Evolutionary conservation across 2,888 invertebrate species (phyloP).

Genomic region (Cheilosia vernalis): DNA sequence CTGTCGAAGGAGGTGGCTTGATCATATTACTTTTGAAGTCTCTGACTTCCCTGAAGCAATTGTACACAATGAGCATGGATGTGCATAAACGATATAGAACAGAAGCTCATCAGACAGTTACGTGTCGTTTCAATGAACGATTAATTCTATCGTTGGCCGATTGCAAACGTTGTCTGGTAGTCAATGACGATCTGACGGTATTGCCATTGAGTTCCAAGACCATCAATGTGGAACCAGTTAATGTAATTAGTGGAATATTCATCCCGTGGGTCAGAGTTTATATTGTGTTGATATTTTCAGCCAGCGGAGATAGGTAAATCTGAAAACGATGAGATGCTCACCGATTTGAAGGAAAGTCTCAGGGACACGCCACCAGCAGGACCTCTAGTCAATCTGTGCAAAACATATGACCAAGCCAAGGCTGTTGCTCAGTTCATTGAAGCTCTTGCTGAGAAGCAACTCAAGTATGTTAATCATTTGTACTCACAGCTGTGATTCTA

Average conservation of each 20-base stretch:
- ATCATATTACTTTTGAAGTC: conserved; percentile 94
- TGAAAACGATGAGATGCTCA: conserved; percentile 86
- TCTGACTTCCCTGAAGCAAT: conserved; percentile 94
- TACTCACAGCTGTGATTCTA: background rate
- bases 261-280: background rate
- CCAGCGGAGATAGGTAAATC: conserved; percentile 80
- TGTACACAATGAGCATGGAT: conserved; percentile 99
- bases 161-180: conserved; percentile 94
- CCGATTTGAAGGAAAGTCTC: conserved; percentile 91
- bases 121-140: conserved; percentile 97
- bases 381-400: conserved; percentile 93
- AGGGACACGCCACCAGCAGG: conserved; percentile 97
- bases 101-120: conserved; percentile 95
- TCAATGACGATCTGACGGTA: conserved; percentile 96
- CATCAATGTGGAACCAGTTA: conserved; percentile 90
- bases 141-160: conserved; percentile 95
- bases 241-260: conserved; percentile 79
- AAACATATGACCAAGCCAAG: conserved; percentile 96
- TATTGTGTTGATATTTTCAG: conserved; percentile 67
- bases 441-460: conserved; percentile 95
- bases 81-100: conserved; percentile 96
- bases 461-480: conserved; percentile 83
- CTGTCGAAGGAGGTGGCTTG: conserved; percentile 98
- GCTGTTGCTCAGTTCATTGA: conserved; percentile 96
- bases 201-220: conserved; percentile 96